Percentiles rank a stretch among this genome's conserved stretches.
phyloP scores from a whole-genome alignment of 2,797 vertebrate species.

The Lerista edwardsae region DNA sequence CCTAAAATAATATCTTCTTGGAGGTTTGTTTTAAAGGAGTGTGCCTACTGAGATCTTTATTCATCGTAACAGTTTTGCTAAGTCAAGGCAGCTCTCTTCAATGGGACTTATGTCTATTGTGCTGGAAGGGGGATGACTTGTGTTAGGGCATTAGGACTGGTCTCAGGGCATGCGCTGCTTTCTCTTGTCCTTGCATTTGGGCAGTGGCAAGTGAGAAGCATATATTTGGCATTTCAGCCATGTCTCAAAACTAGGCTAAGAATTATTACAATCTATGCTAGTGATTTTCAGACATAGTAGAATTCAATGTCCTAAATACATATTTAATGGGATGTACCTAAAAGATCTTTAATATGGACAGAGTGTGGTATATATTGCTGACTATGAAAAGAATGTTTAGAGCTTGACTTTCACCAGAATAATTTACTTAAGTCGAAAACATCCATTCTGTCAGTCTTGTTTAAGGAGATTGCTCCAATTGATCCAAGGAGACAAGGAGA shows the following conservation, averaged over 20 bases:
- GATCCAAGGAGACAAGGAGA: slow-evolving; percentile 29
- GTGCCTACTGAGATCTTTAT: background rate
- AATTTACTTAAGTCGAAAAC: slow-evolving; percentile 24
- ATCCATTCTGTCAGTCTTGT: background rate
- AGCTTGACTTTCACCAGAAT: background rate
- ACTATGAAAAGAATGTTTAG: background rate
- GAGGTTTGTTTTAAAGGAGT: background rate
- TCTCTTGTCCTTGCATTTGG: background rate
- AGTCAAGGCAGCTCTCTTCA: background rate
- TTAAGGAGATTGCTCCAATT: slow-evolving; percentile 14
- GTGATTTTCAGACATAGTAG: background rate
- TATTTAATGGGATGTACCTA: background rate
- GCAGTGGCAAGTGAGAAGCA: background rate
- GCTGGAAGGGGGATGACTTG: background rate
- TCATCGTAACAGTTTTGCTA: background rate
- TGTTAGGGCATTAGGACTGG: background rate
- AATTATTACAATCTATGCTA: background rate
- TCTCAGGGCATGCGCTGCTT: background rate
- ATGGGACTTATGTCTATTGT: background rate
- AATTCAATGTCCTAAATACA: background rate
- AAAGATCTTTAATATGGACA: slow-evolving; percentile 1
- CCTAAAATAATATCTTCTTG: background rate
- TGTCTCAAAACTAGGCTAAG: background rate
- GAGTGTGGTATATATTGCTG: background rate
- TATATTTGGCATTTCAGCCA: background rate